Evolutionary conservation across 2,113 vertebrate genomes (phyloP).

Genomic region (Podilymbus podiceps): DNA sequence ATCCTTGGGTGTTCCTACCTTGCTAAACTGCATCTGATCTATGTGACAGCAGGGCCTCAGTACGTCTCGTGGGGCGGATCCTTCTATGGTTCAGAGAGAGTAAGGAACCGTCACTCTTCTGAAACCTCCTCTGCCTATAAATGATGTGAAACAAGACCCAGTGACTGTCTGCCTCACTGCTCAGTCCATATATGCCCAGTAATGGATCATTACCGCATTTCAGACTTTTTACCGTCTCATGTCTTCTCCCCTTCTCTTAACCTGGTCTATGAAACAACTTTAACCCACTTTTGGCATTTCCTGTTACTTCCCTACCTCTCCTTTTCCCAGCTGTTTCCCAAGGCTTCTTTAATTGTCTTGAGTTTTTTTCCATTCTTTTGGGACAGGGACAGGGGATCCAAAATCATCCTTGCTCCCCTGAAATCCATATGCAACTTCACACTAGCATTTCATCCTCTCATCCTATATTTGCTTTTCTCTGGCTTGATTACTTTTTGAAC

Average conservation of each 20-base stretch:
- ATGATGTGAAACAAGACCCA: background rate
- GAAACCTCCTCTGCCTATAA: background rate
- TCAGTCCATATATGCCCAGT: background rate
- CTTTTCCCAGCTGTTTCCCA: background rate
- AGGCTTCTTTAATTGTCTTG: background rate
- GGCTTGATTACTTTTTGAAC: conserved; percentile 26
- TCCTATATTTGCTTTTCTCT: background rate
- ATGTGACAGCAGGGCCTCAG: background rate
- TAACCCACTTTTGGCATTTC: background rate
- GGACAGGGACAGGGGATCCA: background rate
- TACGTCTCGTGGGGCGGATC: background rate
- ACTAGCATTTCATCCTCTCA: background rate
- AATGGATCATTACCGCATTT: background rate
- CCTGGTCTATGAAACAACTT: background rate
- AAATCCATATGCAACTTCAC: background rate
- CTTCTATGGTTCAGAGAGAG: background rate
- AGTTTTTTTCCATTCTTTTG: background rate
- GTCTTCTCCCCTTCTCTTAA: background rate
- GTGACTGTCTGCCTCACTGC: accelerated
- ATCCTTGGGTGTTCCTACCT: background rate
- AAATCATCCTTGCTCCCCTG: background rate
- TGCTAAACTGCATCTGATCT: background rate
- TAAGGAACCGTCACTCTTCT: background rate
- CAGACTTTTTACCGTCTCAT: background rate
- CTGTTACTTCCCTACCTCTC: background rate